phyloP scores from a whole-genome alignment of 1,140 invertebrate genomes.

The Semibalanus balanoides region DNA sequence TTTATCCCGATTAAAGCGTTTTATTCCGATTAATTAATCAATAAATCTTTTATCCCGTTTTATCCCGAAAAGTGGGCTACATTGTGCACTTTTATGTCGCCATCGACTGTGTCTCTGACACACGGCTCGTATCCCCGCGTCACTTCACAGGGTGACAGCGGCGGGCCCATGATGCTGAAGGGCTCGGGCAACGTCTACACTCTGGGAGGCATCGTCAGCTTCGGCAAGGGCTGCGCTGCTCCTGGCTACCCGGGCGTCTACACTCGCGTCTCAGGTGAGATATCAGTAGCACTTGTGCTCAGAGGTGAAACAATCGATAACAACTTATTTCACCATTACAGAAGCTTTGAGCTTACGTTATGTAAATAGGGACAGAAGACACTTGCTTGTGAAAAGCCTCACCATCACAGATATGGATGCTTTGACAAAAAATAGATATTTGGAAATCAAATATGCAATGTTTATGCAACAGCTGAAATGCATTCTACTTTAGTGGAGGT shows the following conservation, averaged over 20 bases:
- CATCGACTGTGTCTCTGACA: no score
- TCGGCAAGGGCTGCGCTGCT: slow-evolving; percentile 45
- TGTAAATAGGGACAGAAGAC: no score
- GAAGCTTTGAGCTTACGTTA: no score
- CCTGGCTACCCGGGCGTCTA: slow-evolving; percentile 50
- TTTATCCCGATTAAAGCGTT: neutral
- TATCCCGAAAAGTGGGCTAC: neutral
- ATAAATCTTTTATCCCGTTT: neutral
- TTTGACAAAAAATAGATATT: no score
- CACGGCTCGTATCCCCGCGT: no score
- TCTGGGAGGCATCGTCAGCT: slow-evolving; percentile 55
- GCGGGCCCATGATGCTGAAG: slow-evolving; percentile 22
- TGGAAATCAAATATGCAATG: slow-evolving; percentile 19
- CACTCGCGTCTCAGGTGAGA: slow-evolving; percentile 44
- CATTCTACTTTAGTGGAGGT: no score
- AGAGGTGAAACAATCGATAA: no score
- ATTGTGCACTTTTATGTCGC: neutral
- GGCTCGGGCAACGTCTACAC: slow-evolving; percentile 31
- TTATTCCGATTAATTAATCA: neutral
- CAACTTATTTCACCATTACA: no score
- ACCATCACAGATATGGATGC: no score
- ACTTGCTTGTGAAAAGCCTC: no score
- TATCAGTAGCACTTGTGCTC: no score
- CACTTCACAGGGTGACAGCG: slow-evolving; percentile 25
- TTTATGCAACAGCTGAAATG: no score